phyloP scores from a whole-genome alignment of 1,140 invertebrate species.

The Potamilus streckersoni region DNA sequence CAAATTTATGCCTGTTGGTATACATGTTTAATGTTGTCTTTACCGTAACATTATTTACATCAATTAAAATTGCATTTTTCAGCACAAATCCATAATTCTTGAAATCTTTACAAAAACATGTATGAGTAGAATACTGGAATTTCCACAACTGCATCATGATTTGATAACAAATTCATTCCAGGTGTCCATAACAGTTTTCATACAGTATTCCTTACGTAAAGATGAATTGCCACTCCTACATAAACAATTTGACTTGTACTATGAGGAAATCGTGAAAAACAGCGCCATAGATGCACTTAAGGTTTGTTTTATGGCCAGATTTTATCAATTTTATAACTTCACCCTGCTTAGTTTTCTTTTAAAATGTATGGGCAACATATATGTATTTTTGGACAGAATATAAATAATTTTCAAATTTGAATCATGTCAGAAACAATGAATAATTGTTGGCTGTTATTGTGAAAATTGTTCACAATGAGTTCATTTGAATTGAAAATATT shows the following conservation, averaged over 20 bases:
- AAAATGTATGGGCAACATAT: not conserved
- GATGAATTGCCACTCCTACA: constrained; percentile 51
- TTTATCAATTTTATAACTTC: not conserved
- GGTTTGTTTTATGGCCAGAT: constrained; percentile 25
- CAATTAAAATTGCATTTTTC: too few relatives aligned
- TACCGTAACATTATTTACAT: too few relatives aligned
- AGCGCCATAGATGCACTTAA: constrained; percentile 59
- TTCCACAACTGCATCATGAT: too few relatives aligned
- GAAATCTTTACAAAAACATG: too few relatives aligned
- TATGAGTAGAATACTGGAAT: too few relatives aligned
- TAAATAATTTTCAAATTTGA: not conserved
- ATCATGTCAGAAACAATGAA: not conserved
- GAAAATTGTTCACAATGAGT: not conserved
- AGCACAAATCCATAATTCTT: too few relatives aligned
- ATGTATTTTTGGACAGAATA: not conserved
- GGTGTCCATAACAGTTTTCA: constrained; percentile 44
- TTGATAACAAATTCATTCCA: constrained; percentile 24
- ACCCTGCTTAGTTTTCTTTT: not conserved
- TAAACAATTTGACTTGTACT: constrained; percentile 53
- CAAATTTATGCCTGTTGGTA: too few relatives aligned
- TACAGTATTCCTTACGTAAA: constrained; percentile 57
- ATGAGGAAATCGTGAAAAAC: constrained; percentile 47
- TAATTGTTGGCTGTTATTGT: not conserved
- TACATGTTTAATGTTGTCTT: too few relatives aligned
- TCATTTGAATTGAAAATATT: too few relatives aligned